Conservation (phyloP, 2,888 invertebrate species). For the Chloromyia formosa region DNA sequence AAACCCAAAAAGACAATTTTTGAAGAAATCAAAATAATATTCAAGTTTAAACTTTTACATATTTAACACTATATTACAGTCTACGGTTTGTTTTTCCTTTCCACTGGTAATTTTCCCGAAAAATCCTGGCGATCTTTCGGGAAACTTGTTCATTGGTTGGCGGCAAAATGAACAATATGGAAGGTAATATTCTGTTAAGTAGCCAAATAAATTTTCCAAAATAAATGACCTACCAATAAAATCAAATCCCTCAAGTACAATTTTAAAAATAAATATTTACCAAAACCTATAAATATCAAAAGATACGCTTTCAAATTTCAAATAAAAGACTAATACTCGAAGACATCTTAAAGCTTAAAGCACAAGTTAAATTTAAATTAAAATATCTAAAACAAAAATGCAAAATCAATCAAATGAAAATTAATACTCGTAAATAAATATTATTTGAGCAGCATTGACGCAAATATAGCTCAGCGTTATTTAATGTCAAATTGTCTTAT, state of each 20-base stretch:
- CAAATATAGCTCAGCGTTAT: neutral
- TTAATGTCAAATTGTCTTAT: constrained; percentile 14
- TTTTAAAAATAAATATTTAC: constrained; percentile 33
- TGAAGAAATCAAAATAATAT: constrained; percentile 44
- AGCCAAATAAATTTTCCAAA: constrained; percentile 8
- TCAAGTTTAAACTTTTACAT: constrained; percentile 33
- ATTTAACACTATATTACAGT: constrained; percentile 43
- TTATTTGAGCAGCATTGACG: constrained; percentile 49
- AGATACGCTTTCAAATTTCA: neutral
- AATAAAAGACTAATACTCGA: constrained; percentile 12
- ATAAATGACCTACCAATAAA: constrained; percentile 51
- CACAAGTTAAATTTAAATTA: neutral
- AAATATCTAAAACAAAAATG: neutral
- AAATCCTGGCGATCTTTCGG: too few species aligned
- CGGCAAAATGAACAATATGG: neutral
- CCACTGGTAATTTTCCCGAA: too few species aligned
- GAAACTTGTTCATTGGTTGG: too few species aligned
- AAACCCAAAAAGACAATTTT: constrained; percentile 48
- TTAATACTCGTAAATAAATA: constrained; percentile 35
- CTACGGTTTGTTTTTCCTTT: neutral
- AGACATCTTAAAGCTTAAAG: neutral
- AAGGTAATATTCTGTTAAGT: constrained; percentile 42
- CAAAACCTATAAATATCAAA: constrained; percentile 32
- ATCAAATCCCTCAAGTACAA: constrained; percentile 63
- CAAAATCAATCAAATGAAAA: constrained; percentile 7